Base-by-base conservation (phyloP, 2,888 invertebrate species). In the Acholoe squamosa region DNA sequence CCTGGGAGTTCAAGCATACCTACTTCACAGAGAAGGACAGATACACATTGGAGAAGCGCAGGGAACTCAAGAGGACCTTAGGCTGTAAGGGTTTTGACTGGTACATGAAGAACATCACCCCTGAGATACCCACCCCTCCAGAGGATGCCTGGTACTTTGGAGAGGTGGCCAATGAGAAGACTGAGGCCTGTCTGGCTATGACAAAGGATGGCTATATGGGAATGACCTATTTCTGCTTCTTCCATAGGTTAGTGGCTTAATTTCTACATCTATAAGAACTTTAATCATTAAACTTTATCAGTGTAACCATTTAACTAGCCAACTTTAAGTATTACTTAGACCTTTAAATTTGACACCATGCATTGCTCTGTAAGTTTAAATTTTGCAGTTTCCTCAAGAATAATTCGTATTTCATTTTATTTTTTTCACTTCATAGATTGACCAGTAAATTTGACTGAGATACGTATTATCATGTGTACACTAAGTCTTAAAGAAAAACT, bases 31-130 rank as follows among this genome's bases (percentile, higher is more conserved):
- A 91, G 34, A 91, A 91, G 19, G 93, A 93, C 61, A 33, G 43
- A 43, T 77, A 89, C 19, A 91, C 92, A 0, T 84, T 93, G 56
- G 91, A 92, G 43, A 90, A 90, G 61, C 61, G 99, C 91, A 97
- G 96, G 95, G 96, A 97, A 89, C 96, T 99, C 93, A 97, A 99
- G 95, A 96, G 97, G 33, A 14, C 7, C 25, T 54, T 86, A 7
- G 86, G 86, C 14, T 86, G 86, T 86, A 86, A 99, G 96, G 97
- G 97, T 90, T 99, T 99, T 97, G 98, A 98, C 96, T 99, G 99
- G 99, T 99, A 98, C 96, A 96, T 99, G 96, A 98, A 99, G 96
- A 98, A 97, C 95, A 97, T 99, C 94, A 99, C 99, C 96, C 99
- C 99, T 7, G 99, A 99, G 96, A 91, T 93, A 14, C 92, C 92